Evolutionary conservation across 1,140 invertebrate species (phyloP).

Genomic region (Drosophila elegans): DNA sequence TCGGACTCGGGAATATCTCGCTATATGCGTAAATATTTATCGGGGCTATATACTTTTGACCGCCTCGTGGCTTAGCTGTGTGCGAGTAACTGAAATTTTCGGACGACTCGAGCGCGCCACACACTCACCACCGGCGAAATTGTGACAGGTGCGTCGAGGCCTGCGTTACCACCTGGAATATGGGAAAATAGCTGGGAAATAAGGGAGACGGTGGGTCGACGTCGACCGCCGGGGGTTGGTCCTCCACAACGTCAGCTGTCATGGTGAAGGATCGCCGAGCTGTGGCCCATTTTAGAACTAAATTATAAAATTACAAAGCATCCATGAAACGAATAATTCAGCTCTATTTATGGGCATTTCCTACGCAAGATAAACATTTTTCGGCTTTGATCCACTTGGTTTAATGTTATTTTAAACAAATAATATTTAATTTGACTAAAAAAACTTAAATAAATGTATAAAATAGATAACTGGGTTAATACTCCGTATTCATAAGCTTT

Average conservation of each 20-base stretch:
- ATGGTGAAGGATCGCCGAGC: no score
- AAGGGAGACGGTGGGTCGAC: not conserved
- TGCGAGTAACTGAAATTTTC: constrained; percentile 2
- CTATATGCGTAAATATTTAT: not conserved
- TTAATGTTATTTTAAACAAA: no score
- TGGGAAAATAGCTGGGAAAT: not conserved
- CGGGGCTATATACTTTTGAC: not conserved
- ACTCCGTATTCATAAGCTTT: no score
- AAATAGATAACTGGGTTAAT: no score
- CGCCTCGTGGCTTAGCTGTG: not conserved
- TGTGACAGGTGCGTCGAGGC: constrained; percentile 8
- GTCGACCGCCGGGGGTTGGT: not conserved
- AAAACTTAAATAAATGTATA: no score
- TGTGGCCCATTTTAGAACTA: no score
- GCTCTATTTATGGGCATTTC: no score
- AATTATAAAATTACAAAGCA: not conserved
- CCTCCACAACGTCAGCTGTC: constrained; percentile 76
- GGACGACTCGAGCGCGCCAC: not conserved
- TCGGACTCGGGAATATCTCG: no score
- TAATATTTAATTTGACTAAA: no score
- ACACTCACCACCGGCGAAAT: constrained; percentile 1
- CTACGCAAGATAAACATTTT: no score
- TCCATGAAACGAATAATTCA: no score
- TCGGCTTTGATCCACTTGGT: no score
- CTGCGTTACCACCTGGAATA: not conserved